Evolutionary conservation across 2,888 invertebrate species (phyloP).

Genomic region (Polymixis lichenea): DNA sequence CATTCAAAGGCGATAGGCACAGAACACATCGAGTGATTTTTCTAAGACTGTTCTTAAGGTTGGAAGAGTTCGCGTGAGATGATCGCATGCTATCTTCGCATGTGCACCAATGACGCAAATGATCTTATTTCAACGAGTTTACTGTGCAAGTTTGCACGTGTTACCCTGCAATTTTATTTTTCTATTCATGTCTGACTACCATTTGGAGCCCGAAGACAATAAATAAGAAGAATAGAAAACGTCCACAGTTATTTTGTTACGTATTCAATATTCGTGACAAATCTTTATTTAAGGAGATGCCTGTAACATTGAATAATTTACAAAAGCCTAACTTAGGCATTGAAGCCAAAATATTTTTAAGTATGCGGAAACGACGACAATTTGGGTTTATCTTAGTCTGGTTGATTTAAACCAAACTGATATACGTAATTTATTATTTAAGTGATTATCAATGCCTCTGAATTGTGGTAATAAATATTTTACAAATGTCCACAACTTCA

Average conservation of each 20-base stretch:
- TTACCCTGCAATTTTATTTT: constrained; percentile 48
- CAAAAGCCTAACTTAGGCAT: background rate
- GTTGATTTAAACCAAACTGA: background rate
- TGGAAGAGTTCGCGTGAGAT: constrained; percentile 61
- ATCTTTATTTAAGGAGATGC: constrained; percentile 1
- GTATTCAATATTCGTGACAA: constrained; percentile 15
- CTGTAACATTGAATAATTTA: constrained; percentile 6
- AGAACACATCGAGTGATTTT: constrained; percentile 7
- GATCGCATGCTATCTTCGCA: constrained; percentile 60
- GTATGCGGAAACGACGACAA: background rate
- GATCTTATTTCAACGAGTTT: constrained; percentile 56
- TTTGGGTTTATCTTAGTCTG: background rate
- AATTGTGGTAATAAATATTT: constrained; percentile 24
- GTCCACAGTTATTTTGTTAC: constrained; percentile 14
- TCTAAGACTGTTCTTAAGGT: background rate
- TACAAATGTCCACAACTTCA: constrained; percentile 19
- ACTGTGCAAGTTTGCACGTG: constrained; percentile 50
- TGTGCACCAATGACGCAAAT: constrained; percentile 71
- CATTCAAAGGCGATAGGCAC: constrained; percentile 10
- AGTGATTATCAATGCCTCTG: constrained; percentile 2
- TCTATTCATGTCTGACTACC: constrained; percentile 34
- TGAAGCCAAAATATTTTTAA: background rate
- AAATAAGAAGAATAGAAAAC: constrained; percentile 38
- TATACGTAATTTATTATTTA: background rate
- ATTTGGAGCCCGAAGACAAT: constrained; percentile 37